Conservation (phyloP, 2,888 invertebrate species). For the Dryomyza anilis region DNA sequence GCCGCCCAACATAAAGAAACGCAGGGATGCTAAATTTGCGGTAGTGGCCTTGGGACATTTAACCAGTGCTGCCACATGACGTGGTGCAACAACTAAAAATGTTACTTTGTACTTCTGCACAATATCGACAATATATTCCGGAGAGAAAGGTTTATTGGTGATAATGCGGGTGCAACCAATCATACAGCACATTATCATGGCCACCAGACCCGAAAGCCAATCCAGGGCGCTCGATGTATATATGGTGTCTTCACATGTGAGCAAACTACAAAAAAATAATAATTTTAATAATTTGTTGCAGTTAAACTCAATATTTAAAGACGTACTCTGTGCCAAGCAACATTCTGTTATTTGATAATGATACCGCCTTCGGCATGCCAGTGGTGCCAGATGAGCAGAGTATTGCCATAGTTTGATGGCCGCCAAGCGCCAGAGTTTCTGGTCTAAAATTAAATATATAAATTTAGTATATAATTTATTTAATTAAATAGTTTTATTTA, state of each 20-base stretch:
- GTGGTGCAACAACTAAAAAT: slow-evolving; percentile 42
- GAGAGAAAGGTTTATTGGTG: slow-evolving; percentile 38
- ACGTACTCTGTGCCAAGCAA: not conserved
- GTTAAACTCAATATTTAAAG: not conserved
- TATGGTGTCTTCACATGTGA: not conserved
- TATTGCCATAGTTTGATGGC: slow-evolving; percentile 45
- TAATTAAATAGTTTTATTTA: slow-evolving; percentile 19
- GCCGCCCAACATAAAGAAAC: slow-evolving; percentile 43
- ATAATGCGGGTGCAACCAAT: slow-evolving; percentile 5
- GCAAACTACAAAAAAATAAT: no score
- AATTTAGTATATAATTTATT: no score
- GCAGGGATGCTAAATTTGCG: slow-evolving; percentile 38
- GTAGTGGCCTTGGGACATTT: slow-evolving; percentile 39
- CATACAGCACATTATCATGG: not conserved
- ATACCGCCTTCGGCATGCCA: slow-evolving; percentile 49
- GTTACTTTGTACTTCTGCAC: slow-evolving; percentile 46
- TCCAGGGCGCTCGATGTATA: slow-evolving; percentile 1
- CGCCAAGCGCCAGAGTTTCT: slow-evolving; percentile 26
- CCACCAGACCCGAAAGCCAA: not conserved
- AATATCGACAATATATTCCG: slow-evolving; percentile 42
- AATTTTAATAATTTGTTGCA: no score
- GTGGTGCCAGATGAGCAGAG: slow-evolving; percentile 53
- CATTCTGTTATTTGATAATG: not conserved
- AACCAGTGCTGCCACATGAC: slow-evolving; percentile 42
- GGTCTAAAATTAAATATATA: no score